A percentile compares a stretch with the other conserved stretches of the same genome.
These are phyloP conservation scores for Aphelinus atriplicis DNA, from an alignment of 1,140 invertebrate species.

Conservation along the genomic window DNA sequence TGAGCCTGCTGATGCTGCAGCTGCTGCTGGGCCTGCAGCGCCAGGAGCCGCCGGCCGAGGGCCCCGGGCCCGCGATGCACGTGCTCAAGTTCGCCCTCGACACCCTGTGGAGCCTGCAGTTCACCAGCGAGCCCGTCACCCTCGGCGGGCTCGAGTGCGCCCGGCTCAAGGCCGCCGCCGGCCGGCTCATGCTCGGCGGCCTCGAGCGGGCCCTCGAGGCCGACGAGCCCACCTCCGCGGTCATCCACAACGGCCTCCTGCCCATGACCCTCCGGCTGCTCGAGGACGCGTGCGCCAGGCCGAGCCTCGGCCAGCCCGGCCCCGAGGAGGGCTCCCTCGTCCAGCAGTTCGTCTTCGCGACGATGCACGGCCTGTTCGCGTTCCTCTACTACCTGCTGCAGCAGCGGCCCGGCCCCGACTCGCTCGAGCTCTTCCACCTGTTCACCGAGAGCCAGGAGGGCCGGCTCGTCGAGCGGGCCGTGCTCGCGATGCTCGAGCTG, in stretches of 20 bases:
- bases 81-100: slow-evolving; percentile 72
- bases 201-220: slow-evolving; percentile 69
- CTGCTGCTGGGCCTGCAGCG: slow-evolving; percentile 70
- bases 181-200: slow-evolving; percentile 69
- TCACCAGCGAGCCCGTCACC: slow-evolving; percentile 59
- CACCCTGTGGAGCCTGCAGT: slow-evolving; percentile 71
- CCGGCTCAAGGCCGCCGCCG: slow-evolving; percentile 69
- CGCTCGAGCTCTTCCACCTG: slow-evolving; percentile 71
- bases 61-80: slow-evolving; percentile 68
- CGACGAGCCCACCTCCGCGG: slow-evolving; percentile 70
- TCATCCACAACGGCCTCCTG: slow-evolving; percentile 72
- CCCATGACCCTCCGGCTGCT: slow-evolving; percentile 71
- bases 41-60: slow-evolving; percentile 67
- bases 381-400: slow-evolving; percentile 67
- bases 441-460: slow-evolving; percentile 72
- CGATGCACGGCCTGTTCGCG: slow-evolving; percentile 69
- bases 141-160: slow-evolving; percentile 54
- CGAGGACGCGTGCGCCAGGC: slow-evolving; percentile 66
- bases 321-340: slow-evolving; percentile 61
- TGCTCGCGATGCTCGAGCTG: slow-evolving; percentile 68
- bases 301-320: slow-evolving; percentile 39
- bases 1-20: slow-evolving; percentile 69
- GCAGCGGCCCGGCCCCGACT: slow-evolving; percentile 67
- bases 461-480: slow-evolving; percentile 68
- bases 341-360: slow-evolving; percentile 72